Conservation (phyloP, 2,797 vertebrate genomes). For the Micrastur ruficollis region DNA sequence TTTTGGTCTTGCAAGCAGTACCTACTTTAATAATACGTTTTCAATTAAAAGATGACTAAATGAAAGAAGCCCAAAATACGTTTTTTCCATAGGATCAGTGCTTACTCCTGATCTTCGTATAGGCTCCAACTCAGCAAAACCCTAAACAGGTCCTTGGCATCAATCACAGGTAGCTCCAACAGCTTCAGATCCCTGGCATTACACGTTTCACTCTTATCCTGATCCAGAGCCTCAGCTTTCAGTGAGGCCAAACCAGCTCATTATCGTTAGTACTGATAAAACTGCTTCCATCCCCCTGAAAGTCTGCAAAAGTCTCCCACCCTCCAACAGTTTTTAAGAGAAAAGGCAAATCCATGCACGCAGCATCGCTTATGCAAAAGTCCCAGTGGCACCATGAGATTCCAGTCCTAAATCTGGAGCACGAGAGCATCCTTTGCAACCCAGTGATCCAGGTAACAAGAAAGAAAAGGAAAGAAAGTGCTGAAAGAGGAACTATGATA, state of each 20-base stretch:
- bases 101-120: neutral
- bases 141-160: neutral
- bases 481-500: neutral
- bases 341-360: neutral
- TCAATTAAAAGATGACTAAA: neutral
- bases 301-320: neutral
- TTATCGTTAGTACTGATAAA: neutral
- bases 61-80: neutral
- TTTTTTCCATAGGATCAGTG: neutral
- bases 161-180: rapidly evolving
- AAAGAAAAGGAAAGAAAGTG: neutral
- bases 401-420: neutral
- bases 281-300: neutral
- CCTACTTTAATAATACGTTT: neutral
- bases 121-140: neutral
- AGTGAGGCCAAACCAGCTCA: neutral
- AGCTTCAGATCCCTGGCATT: neutral
- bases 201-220: neutral
- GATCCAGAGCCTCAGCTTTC: neutral
- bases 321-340: neutral
- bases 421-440: neutral
- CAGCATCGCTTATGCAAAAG: rapidly evolving
- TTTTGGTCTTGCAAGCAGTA: neutral
- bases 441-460: neutral
- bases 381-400: neutral